Base-by-base conservation (phyloP, 1,140 invertebrate genomes). In the Polypedilum vanderplanki region DNA sequence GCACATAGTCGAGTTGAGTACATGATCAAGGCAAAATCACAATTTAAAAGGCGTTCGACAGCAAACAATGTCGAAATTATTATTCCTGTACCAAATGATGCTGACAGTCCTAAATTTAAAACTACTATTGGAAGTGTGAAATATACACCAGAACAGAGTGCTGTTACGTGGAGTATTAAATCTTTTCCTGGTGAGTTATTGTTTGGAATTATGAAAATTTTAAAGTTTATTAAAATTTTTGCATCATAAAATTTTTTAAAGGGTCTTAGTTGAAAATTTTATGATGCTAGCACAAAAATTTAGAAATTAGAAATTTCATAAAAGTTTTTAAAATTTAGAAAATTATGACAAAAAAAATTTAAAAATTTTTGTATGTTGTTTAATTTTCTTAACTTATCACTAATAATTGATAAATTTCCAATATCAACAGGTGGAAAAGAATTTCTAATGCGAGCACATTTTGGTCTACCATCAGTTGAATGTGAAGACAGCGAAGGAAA, bases 11-110 rank as follows among this genome's bases (percentile, higher is more conserved):
- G 98, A 74, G 96, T 99, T 0, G 98, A 99, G 80, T 99, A 97
- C 82, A 99, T 99, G 97, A 97, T 99, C 17, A 99, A 99, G 84
- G 98, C 98, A 0, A 98, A 98, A 83, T 98, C 96, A 73, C 98
- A 99, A 84, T 99, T 99, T 81, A 99, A 99, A 83, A 86, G 97
- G 46, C 87, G 97, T 70, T 99, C 97, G 0, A 99, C 97, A 3
- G 98, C 98, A 0, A 99, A 99, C 82, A 98, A 99, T 84, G 98
- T 99, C 10, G 97, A 99, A 84, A 98, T 99, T 75, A 92, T 99
- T 9, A 98, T 99, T 80, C 98, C 98, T 2, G 98, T 99, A 10
- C 98, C 98, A 17, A 91, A 91, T 73, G 98, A 99, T 87, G 98
- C 96, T 1, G 97, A 99, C 83, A 96, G 96, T 17, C 98, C 98